Evolutionary conservation across 1,140 invertebrate genomes (phyloP).

Genomic region (Ptiloglossa arizonensis): DNA sequence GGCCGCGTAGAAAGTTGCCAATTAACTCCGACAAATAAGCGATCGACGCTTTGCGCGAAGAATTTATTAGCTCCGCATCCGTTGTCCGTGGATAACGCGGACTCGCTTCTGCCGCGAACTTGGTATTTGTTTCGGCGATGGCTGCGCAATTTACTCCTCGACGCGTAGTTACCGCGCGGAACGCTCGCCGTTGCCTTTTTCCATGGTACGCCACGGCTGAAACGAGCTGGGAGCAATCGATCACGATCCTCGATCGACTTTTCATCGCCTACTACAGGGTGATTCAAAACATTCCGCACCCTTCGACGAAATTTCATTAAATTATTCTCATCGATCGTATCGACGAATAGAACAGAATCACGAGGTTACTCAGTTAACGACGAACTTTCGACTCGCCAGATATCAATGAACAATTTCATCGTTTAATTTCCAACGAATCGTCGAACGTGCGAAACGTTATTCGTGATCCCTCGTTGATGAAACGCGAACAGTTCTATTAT

Average conservation of each 20-base stretch:
- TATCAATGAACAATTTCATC: too few species aligned
- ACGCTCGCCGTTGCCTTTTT: conserved; percentile 9
- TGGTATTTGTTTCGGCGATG: not conserved
- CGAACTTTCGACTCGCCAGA: too few species aligned
- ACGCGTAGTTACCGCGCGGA: not conserved
- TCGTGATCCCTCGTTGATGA: too few species aligned
- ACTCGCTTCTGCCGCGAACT: not conserved
- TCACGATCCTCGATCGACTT: conserved; percentile 14
- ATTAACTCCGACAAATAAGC: conserved; percentile 50
- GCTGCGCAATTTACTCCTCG: conserved; percentile 31
- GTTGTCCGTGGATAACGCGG: not conserved
- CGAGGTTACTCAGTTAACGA: too few species aligned
- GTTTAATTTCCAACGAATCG: too few species aligned
- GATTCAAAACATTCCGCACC: not conserved
- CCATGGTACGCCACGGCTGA: not conserved
- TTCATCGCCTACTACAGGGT: not conserved
- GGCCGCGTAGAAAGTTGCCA: conserved; percentile 42
- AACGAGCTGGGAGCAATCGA: conserved; percentile 12
- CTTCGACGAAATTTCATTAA: not conserved
- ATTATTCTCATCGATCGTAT: too few species aligned
- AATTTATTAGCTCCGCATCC: conserved; percentile 29
- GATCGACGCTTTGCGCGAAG: conserved; percentile 23
- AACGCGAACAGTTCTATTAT: too few species aligned
- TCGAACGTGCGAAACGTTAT: too few species aligned
- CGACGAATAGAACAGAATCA: too few species aligned